Evolutionary conservation across 2,797 vertebrate genomes (phyloP).

Genomic region (Lutjanus argentimaculatus): DNA sequence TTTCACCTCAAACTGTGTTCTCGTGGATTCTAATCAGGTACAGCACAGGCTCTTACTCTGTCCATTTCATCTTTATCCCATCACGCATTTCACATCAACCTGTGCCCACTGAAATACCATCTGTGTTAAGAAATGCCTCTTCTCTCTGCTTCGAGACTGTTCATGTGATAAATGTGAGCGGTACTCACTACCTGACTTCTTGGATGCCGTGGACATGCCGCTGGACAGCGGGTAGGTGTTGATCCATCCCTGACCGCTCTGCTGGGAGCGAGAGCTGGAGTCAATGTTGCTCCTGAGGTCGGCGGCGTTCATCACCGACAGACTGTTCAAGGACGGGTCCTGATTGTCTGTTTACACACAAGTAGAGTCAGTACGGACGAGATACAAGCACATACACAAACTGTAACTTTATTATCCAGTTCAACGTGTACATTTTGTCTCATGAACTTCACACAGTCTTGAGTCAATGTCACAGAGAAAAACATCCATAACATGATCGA

Average conservation of each 20-base stretch:
- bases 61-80: no score
- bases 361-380: slow-evolving; percentile 5
- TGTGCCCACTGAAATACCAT: no score
- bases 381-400: not conserved
- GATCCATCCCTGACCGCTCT: slow-evolving; percentile 97
- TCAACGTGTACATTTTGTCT: not conserved
- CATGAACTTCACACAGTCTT: not conserved
- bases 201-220: slow-evolving; percentile 97
- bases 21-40: no score
- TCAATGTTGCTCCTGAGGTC: slow-evolving; percentile 93
- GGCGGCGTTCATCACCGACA: slow-evolving; percentile 89
- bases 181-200: slow-evolving; percentile 92
- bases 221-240: slow-evolving; percentile 98
- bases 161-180: not conserved
- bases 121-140: not conserved
- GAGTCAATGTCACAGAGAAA: slow-evolving; percentile 3
- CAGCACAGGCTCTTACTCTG: no score
- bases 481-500: slow-evolving; percentile 46
- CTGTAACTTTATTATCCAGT: not conserved
- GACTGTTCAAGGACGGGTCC: slow-evolving; percentile 90
- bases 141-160: not conserved
- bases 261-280: slow-evolving; percentile 94
- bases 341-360: slow-evolving; percentile 90
- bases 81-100: no score
- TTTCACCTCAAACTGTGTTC: no score